A percentile compares a stretch with the other conserved stretches of the same genome.
Conservation (phyloP, 2,113 vertebrate species). For the Gallinago paraguaiae region DNA sequence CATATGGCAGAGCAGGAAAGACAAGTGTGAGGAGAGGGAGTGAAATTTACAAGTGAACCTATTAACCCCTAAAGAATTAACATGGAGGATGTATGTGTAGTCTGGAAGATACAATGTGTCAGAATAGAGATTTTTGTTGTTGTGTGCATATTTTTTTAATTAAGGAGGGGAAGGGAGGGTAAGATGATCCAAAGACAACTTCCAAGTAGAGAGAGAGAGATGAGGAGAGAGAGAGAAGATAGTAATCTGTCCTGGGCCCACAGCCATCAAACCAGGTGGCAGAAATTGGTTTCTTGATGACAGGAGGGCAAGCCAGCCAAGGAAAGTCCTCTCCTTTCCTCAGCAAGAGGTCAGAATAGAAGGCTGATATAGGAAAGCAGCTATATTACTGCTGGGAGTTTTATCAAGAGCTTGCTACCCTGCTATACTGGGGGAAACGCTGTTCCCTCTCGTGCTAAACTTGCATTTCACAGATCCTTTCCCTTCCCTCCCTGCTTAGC, state of each 20-base stretch:
- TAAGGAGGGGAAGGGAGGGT: neutral
- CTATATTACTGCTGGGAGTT: neutral
- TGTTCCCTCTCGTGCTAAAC: conserved; percentile 4
- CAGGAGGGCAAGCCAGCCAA: conserved; percentile 22
- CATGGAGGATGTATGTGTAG: conserved; percentile 36
- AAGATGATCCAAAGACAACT: neutral
- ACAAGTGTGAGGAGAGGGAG: conserved; percentile 60
- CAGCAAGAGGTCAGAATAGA: conserved; percentile 28
- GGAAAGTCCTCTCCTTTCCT: conserved; percentile 23
- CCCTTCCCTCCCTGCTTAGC: neutral
- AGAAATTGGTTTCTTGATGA: conserved; percentile 34
- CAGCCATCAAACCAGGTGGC: conserved; percentile 50
- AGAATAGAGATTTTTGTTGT: neutral
- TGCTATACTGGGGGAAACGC: neutral
- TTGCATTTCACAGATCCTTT: neutral
- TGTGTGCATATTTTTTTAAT: conserved; percentile 2
- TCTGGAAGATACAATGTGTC: conserved; percentile 32
- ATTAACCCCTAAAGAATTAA: conserved; percentile 49
- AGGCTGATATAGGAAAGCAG: conserved; percentile 19
- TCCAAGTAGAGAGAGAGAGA: neutral
- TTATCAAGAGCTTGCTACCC: neutral
- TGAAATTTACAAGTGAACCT: conserved; percentile 55
- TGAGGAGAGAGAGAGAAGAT: neutral
- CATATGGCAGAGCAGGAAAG: conserved; percentile 57
- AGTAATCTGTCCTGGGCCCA: conserved; percentile 34